Percentiles rank a stretch among this genome's conserved stretches.
phyloP scores from a whole-genome alignment of 2,888 invertebrate genomes.

The Leucophenga montana region DNA sequence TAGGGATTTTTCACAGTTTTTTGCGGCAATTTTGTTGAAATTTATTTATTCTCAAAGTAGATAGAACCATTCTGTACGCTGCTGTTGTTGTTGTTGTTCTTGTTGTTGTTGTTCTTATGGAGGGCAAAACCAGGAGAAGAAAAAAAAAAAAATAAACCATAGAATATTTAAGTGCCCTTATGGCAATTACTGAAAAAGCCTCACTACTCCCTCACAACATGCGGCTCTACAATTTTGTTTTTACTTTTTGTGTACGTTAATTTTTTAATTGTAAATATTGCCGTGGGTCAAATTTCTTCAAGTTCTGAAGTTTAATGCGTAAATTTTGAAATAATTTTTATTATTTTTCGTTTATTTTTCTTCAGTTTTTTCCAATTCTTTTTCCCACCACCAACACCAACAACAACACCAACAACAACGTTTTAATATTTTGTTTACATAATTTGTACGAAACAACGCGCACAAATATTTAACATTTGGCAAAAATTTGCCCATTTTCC shows the following conservation, averaged over 20 bases:
- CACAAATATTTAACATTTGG: constrained; percentile 41
- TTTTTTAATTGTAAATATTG: constrained; percentile 68
- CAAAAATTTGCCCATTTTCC: constrained; percentile 25
- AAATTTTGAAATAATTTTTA: neutral
- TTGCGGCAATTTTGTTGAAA: neutral
- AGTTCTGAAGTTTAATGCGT: neutral
- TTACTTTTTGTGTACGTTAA: constrained; percentile 62
- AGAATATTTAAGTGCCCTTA: constrained; percentile 19
- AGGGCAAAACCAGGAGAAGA: neutral
- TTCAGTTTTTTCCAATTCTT: neutral
- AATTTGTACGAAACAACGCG: constrained; percentile 66
- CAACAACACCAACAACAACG: neutral
- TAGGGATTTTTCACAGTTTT: constrained; percentile 31
- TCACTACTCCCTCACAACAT: neutral
- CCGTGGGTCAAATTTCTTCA: constrained; percentile 60
- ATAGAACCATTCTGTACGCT: neutral
- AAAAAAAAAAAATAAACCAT: constrained; percentile 15
- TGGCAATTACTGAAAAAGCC: constrained; percentile 19
- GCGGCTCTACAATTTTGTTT: constrained; percentile 33
- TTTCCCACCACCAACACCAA: too few relatives aligned
- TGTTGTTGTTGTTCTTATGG: neutral
- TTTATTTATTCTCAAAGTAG: neutral
- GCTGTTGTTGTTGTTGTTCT: neutral
- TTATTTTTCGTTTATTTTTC: neutral
- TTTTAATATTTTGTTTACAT: constrained; percentile 55